Conservation (phyloP, 2,888 invertebrate genomes). For the Yponomeuta plumbellus region DNA sequence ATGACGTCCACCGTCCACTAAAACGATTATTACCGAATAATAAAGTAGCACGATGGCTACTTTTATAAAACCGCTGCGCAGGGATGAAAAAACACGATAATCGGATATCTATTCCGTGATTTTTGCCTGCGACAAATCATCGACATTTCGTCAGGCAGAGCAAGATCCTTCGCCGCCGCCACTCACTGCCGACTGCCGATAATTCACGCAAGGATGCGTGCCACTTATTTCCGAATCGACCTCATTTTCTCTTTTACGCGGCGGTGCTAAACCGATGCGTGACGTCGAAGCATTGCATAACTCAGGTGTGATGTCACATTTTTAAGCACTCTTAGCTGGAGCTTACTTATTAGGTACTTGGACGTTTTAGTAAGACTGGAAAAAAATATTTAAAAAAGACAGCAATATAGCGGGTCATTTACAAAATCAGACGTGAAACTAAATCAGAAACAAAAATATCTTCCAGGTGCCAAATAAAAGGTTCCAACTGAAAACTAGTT, state of each 20-base stretch:
- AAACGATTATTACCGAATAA: background rate
- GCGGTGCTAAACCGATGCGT: background rate
- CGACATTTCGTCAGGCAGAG: background rate
- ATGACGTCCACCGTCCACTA: background rate
- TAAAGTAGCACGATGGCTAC: background rate
- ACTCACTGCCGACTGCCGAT: background rate
- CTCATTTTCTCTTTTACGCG: background rate
- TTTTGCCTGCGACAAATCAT: background rate
- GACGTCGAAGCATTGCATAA: background rate
- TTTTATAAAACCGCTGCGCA: no score
- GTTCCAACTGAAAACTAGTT: no score
- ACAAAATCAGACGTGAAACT: no score
- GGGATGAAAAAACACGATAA: background rate
- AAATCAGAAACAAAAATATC: no score
- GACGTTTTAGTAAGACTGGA: no score
- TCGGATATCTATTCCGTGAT: background rate
- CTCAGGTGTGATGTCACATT: background rate
- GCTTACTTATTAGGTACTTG: no score
- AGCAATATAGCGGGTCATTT: no score
- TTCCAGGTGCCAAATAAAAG: no score
- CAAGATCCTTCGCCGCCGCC: background rate
- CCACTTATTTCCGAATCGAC: background rate
- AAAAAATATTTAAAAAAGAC: no score
- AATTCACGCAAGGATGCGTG: background rate
- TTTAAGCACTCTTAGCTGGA: no score